Evolutionary conservation across 2,888 invertebrate genomes (phyloP).

Genomic region (Hyposoter dolosus): DNA sequence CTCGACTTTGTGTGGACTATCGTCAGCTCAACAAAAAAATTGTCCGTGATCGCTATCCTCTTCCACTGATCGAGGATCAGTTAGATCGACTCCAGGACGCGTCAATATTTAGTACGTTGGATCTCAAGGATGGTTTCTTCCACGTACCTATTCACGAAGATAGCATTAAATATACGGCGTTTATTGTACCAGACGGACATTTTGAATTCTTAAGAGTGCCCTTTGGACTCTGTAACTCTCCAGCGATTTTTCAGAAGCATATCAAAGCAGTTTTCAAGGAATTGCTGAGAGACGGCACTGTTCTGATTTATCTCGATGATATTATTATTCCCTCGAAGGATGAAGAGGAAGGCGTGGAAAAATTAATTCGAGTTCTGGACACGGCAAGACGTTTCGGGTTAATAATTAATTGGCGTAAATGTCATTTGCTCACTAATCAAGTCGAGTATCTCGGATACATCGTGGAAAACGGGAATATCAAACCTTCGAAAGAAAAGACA

Average conservation of each 20-base stretch:
- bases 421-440: neutral
- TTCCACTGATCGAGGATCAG: slow-evolving; percentile 40
- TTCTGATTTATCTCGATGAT: slow-evolving; percentile 8
- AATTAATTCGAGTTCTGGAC: neutral
- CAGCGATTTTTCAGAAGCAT: slow-evolving; percentile 42
- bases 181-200: slow-evolving; percentile 73
- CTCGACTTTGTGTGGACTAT: slow-evolving; percentile 54
- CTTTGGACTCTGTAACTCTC: slow-evolving; percentile 11
- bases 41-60: slow-evolving; percentile 11
- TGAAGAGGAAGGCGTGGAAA: neutral
- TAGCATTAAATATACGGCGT: slow-evolving; percentile 74
- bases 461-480: slow-evolving; percentile 26
- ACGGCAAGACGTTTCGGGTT: neutral
- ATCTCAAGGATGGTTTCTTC: slow-evolving; percentile 35
- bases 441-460: slow-evolving; percentile 31
- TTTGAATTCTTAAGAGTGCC: slow-evolving; percentile 48
- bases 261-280: neutral
- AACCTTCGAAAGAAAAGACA: slow-evolving; percentile 60
- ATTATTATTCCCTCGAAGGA: slow-evolving; percentile 16
- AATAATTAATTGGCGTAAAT: neutral
- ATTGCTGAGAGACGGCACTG: neutral
- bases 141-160: slow-evolving; percentile 71
- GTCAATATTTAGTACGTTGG: slow-evolving; percentile 9
- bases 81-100: slow-evolving; percentile 25
- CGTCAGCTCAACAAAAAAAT: slow-evolving; percentile 44